Base-by-base conservation (phyloP, 37 sponge, comb jelly and placozoan genomes). In the Hormiphora californensis region DNA sequence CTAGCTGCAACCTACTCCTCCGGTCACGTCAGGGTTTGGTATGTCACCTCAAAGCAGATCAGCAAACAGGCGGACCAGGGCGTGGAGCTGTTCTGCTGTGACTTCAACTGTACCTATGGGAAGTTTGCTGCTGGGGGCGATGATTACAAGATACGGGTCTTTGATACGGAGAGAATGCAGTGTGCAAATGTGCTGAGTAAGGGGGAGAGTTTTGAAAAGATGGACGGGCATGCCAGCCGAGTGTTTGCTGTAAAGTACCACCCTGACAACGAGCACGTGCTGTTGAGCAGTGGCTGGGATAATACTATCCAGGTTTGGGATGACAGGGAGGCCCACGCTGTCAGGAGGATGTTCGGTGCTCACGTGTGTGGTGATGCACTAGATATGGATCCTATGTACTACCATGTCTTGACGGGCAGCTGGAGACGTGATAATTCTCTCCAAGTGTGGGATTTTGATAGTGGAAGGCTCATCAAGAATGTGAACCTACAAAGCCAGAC, bases 241-340 rank as follows among this genome's bases (percentile, higher is more conserved):
- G 90, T 91, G 28, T 93, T 91, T 87, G 85, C 89, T 41, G 87
- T 93, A 17, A 81, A 67, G 68, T 93, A 88, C 88, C 94, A 93
- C 63, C 94, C 94, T 0, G 51, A 68, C 44, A 90, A 91, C 37
- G 86, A 89, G 27, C 32, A 54, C 55, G 32, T 88, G 28, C 86
- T 93, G 0, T 27, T 93, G 28, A 89, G 91, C 32, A 88, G 85
- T 51, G 94, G 94, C 21, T 93, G 94, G 94, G 94, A 93, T 85
- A 89, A 93, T 44, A 93, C 94, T 17, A 90, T 93, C 11, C 94
- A 91, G 89, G 87, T 88, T 31, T 90, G 88, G 86, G 88, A 90
- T 59, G 86, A 86, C 19, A 63, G 90, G 32, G 54, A 87, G 85
- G 78, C 43, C n/a, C 90, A 90, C 36, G 87, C 91, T 22, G 53